Base-by-base conservation (phyloP, 1,140 invertebrate species). In the Amyelois transitella region DNA sequence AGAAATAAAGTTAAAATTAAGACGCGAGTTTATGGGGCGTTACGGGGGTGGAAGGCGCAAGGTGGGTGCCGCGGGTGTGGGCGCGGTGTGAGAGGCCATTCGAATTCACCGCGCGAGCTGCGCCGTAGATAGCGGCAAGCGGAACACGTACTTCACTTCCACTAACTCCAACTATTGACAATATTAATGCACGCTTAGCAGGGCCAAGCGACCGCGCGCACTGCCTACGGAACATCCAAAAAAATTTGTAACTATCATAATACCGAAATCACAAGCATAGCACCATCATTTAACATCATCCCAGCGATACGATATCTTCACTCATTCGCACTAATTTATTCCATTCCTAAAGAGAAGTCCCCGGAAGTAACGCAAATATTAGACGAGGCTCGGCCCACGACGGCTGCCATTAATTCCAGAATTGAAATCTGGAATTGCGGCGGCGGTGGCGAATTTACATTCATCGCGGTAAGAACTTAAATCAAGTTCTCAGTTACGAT, bases 1-100 rank as follows among this genome's bases (percentile, higher is more conserved):
- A 84, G 81, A 85, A 85, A 87, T 87, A 87, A 87, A 87, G 80
- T 87, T 87, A 87, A 87, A 87, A 87, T 85, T 87, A 85, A 87
- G 84, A 87, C 81, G 79, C 81, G 77, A 85, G 81, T 87, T 87
- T 87, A 87, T 85, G 81, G 78, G 76, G 84, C 81, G 83, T 82
- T 81, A 79, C 74, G 73, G 70, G 64, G 75, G 76, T 73, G 74
- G 74, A 66, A 71, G 67, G 68, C 62, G 69, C 55, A 52, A 64
- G 72, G 76, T 75, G 69, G 69, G 55, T 51, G 60, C 47, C 24
- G 62, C 45, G 52, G 53, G 64, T 58, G 64, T 28, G 54, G 57
- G 58, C 55, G 56, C 64, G 77, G 72, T 68, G 78, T 76, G 77
- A 69, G 77, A 81, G 75, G 69, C 75, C 69, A 86, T 86, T 84